phyloP scores from a whole-genome alignment of 2,888 invertebrate species.

The Cantharis nigra region DNA sequence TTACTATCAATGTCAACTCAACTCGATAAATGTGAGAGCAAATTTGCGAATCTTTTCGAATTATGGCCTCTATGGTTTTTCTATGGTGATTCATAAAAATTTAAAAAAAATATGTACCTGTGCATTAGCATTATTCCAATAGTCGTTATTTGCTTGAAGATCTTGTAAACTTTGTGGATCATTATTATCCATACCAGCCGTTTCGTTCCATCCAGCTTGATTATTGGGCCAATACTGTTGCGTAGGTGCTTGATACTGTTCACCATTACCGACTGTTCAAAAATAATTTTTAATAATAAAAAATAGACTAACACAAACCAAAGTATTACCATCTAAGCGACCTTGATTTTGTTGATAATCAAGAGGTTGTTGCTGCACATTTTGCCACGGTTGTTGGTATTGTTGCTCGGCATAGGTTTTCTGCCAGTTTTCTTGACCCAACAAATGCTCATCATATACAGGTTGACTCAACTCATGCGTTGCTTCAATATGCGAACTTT shows the following conservation, averaged over 20 bases:
- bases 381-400: conserved; percentile 39
- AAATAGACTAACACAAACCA: neutral
- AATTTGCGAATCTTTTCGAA: neutral
- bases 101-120: conserved; percentile 46
- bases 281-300: neutral
- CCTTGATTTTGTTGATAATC: conserved; percentile 31
- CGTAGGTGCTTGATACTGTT: conserved; percentile 40
- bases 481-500: conserved; percentile 25
- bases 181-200: conserved; percentile 37
- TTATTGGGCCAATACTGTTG: conserved; percentile 44
- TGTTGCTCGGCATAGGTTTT: conserved; percentile 30
- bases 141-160: conserved; percentile 45
- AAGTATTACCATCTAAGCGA: conserved; percentile 36
- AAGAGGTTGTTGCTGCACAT: conserved; percentile 35
- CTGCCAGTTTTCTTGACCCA: conserved; percentile 35
- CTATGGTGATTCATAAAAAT: neutral
- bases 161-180: conserved; percentile 42
- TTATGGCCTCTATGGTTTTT: neutral
- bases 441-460: conserved; percentile 24
- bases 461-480: conserved; percentile 22
- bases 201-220: conserved; percentile 39
- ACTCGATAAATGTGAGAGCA: no score
- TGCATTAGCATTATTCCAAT: conserved; percentile 48
- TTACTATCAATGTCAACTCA: neutral
- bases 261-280: conserved; percentile 45